These are phyloP conservation scores for Exephanes ischioxanthus DNA, from an alignment of 2,888 invertebrate species.

Conservation along the genomic window DNA sequence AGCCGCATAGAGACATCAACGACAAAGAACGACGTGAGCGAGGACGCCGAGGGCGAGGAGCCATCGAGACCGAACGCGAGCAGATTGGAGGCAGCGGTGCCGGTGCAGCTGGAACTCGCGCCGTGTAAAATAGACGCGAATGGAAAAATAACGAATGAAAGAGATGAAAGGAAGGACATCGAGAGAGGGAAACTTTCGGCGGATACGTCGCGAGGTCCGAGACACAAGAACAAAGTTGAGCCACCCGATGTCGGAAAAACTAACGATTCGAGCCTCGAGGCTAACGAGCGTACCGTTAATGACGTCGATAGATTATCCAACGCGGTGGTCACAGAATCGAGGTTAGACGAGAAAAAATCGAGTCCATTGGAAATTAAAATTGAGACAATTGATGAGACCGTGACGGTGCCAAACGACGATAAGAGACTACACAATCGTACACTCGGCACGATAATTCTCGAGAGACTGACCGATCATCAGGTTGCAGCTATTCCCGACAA, in stretches of 20 bases:
- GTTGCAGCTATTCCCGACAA: constrained; percentile 31
- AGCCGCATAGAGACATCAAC: constrained; percentile 13
- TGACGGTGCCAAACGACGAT: constrained; percentile 19
- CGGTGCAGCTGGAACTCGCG: constrained; percentile 41
- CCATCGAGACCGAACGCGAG: constrained; percentile 77
- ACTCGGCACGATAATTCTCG: constrained; percentile 77
- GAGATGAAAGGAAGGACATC: constrained; percentile 48
- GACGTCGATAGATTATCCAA: constrained; percentile 20
- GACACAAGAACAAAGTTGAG: background rate
- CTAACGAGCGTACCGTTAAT: background rate
- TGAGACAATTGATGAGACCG: constrained; percentile 4
- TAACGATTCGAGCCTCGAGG: background rate
- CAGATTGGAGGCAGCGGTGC: constrained; percentile 77
- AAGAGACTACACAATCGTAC: constrained; percentile 67
- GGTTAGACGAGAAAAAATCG: constrained; percentile 46
- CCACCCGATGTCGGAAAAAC: background rate
- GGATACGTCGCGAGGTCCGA: background rate
- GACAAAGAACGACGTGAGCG: constrained; percentile 34
- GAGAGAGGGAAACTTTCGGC: constrained; percentile 12
- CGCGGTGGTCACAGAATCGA: constrained; percentile 17
- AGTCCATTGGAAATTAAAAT: background rate
- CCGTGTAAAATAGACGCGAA: constrained; percentile 5
- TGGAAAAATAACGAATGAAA: constrained; percentile 57
- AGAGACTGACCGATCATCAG: constrained; percentile 76
- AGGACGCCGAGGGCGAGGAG: constrained; percentile 66